Percentiles rank a stretch among this genome's conserved stretches.
phyloP scores from a whole-genome alignment of 2,113 vertebrate species.

The Corythornis cristatus region DNA sequence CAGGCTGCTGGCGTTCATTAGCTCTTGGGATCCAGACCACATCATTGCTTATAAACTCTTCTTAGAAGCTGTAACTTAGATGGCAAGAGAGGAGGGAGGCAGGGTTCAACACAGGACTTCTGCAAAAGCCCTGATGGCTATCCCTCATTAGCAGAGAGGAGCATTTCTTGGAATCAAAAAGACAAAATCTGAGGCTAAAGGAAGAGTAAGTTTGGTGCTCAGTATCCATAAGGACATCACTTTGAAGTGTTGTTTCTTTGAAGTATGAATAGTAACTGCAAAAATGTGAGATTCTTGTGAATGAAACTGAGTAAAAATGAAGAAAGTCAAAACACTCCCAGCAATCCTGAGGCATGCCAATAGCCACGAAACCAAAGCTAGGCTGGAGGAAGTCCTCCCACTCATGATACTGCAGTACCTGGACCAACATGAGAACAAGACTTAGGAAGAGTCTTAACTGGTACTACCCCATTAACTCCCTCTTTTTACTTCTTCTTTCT shows the following conservation, averaged over 20 bases:
- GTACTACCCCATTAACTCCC: background rate
- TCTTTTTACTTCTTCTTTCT: background rate
- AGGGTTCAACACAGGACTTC: background rate
- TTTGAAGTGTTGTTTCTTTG: constrained; percentile 47
- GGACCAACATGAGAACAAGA: background rate
- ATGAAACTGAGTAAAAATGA: constrained; percentile 6
- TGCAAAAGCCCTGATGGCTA: constrained; percentile 21
- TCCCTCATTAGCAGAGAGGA: constrained; percentile 40
- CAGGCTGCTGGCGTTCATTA: constrained; percentile 9
- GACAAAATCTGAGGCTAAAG: constrained; percentile 27
- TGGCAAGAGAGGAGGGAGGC: background rate
- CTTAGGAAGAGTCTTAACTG: background rate
- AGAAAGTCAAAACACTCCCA: background rate
- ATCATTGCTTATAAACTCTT: background rate
- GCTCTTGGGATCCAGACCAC: background rate
- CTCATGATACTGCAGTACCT: background rate
- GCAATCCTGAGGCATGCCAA: background rate
- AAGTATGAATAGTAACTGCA: background rate
- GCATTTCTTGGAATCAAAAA: constrained; percentile 11
- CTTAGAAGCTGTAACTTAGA: background rate
- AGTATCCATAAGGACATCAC: background rate
- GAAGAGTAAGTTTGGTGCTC: background rate
- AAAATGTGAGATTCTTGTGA: constrained; percentile 8
- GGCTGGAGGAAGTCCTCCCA: background rate
- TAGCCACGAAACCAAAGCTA: background rate